phyloP scores from a whole-genome alignment of 2,888 invertebrate genomes.

The Pristionchus entomophagus region DNA sequence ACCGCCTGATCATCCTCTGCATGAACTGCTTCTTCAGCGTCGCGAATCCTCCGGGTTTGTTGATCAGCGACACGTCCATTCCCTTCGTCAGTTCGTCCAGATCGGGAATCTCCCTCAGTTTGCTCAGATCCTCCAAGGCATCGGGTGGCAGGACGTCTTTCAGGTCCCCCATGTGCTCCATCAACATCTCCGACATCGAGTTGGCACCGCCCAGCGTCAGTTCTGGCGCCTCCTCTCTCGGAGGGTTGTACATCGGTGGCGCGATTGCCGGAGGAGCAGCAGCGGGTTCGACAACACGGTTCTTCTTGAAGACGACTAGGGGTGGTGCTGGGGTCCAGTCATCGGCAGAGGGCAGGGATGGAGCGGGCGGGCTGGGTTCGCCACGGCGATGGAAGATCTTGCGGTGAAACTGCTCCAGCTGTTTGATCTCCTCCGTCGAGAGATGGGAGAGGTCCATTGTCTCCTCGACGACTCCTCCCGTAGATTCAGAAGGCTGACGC shows the following conservation, averaged over 20 bases:
- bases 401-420: slow-evolving; percentile 60
- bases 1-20: slow-evolving; percentile 67
- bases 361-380: background rate
- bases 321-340: slow-evolving; percentile 10
- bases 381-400: slow-evolving; percentile 56
- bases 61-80: slow-evolving; percentile 69
- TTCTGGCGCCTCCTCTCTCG: background rate
- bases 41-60: slow-evolving; percentile 70
- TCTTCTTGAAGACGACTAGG: slow-evolving; percentile 47
- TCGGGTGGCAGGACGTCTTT: slow-evolving; percentile 63
- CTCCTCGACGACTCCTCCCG: slow-evolving; percentile 39
- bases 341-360: background rate
- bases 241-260: slow-evolving; percentile 48
- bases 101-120: slow-evolving; percentile 69
- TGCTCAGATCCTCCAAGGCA: slow-evolving; percentile 66
- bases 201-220: background rate
- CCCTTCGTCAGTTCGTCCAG: slow-evolving; percentile 70
- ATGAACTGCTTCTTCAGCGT: slow-evolving; percentile 69
- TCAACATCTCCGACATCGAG: slow-evolving; percentile 32
- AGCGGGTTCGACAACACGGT: background rate
- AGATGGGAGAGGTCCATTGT: slow-evolving; percentile 54
- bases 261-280: background rate
- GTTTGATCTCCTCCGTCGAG: slow-evolving; percentile 53
- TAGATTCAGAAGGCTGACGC: slow-evolving; percentile 3
- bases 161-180: slow-evolving; percentile 55